These are phyloP conservation scores for Caenorhabditis tropicalis DNA, from an alignment of 1,140 invertebrate genomes.

Conservation along the genomic window DNA sequence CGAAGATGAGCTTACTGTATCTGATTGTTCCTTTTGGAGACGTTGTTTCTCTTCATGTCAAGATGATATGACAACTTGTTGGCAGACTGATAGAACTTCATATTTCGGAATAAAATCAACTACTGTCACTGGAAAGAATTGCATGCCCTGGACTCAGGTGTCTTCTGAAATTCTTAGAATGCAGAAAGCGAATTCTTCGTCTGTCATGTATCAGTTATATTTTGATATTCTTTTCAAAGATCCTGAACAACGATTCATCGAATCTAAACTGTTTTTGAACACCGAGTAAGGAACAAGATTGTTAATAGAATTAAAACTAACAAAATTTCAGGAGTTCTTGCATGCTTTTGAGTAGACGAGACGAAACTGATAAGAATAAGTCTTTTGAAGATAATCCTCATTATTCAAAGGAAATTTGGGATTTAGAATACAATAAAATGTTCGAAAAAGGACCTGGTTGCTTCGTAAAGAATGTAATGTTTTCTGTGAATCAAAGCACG, in stretches of 20 bases:
- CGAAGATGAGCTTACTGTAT: slow-evolving; percentile 8
- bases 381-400: not conserved
- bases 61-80: slow-evolving; percentile 14
- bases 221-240: not conserved
- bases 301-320: not conserved
- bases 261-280: not conserved
- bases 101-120: not conserved
- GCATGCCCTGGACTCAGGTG: not conserved
- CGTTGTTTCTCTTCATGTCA: slow-evolving; percentile 25
- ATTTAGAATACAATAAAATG: not conserved
- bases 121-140: not conserved
- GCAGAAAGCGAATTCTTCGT: not conserved
- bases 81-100: not conserved
- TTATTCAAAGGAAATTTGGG: not conserved
- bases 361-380: not conserved
- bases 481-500: not conserved
- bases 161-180: not conserved
- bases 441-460: slow-evolving; percentile 2
- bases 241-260: not conserved
- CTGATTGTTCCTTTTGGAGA: slow-evolving; percentile 6
- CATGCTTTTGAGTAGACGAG: not conserved
- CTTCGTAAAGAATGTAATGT: not conserved
- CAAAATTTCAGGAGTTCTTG: not conserved
- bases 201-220: not conserved
- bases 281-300: not conserved